These are phyloP conservation scores for Channallabes apus DNA, from an alignment of 2,797 vertebrate genomes.

Conservation along the genomic window DNA sequence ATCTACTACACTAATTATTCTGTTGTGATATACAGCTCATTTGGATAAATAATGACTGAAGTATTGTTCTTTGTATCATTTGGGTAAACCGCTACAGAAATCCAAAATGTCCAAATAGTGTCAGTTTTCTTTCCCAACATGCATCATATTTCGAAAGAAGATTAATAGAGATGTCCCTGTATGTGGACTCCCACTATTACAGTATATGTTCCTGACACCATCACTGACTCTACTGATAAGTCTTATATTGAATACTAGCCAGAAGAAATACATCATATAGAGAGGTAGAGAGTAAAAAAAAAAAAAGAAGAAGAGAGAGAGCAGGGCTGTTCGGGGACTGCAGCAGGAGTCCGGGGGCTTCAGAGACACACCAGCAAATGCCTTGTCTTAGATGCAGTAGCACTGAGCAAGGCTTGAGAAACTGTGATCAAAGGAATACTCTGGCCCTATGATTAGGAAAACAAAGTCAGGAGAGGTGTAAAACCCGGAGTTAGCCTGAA, in stretches of 20 bases:
- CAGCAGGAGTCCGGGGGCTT: background rate
- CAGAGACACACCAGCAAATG: slow-evolving; percentile 44
- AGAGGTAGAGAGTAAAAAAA: background rate
- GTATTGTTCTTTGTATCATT: slow-evolving; percentile 24
- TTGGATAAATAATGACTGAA: background rate
- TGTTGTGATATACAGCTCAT: background rate
- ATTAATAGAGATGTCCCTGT: slow-evolving; percentile 73
- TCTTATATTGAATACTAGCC: slow-evolving; percentile 2
- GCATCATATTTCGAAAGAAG: slow-evolving; percentile 52
- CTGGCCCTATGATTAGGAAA: slow-evolving; percentile 49
- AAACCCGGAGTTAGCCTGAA: slow-evolving; percentile 16
- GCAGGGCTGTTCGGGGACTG: background rate
- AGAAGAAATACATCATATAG: slow-evolving; percentile 13
- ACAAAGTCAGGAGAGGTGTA: slow-evolving; percentile 44
- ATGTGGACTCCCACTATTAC: slow-evolving; percentile 52
- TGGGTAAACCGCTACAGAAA: background rate
- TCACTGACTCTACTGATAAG: slow-evolving; percentile 44
- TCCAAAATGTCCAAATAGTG: background rate
- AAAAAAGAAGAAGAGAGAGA: background rate
- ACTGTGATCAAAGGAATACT: slow-evolving; percentile 49
- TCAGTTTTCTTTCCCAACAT: background rate
- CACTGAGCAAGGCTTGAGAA: slow-evolving; percentile 26
- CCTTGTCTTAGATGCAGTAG: slow-evolving; percentile 31
- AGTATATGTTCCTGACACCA: slow-evolving; percentile 53
- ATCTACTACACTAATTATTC: background rate